Base-by-base conservation (phyloP, 2,888 invertebrate species). In the Brachynemurus nebulosus region DNA sequence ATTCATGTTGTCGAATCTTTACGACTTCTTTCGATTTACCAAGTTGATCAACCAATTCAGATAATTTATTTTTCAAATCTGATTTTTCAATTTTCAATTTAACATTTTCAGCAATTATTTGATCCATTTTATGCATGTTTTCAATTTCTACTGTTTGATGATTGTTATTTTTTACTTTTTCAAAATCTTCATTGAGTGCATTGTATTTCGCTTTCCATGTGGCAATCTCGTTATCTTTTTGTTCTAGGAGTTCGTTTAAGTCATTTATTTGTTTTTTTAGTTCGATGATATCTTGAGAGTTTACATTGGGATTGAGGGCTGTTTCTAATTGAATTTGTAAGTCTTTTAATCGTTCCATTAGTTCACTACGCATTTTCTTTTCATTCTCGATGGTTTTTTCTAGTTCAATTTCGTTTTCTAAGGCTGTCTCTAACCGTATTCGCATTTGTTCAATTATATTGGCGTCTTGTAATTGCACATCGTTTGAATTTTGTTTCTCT, bases 401-500 rank as follows among this genome's bases (percentile, higher is more conserved):
- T 25, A 80, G 60, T 51, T 78, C 74, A 30, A 72, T 67, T 54
- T 83, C 80, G 1, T 72, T 71, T 35, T 74, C 71, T 57, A 82
- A 64, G 1, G 77, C 73, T 1, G 70, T 69, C 51, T 83, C 78
- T 4, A 86, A 59, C 0, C 76, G 71, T 47, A 73, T 69, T 51
- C 78, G 70, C 53, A 81, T 66, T 44, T 78, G 74, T 54, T 76
- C 70, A 49, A 81, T 76, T 59, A 80, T 72, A 52, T 72, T 69
- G 1, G 77, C 72, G 59, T 80, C 80, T 59, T 80, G 78, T 19
- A 72, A 69, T 64, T 78, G 71, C 33, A 68, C 61, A 6, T 64
- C 59, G 41, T 71, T 69, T 0, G 74, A 69, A 33, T 70, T 69
- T 36, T 72, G 68, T 53, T 72, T 71, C 54, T 80, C 77, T 18